Base-by-base conservation (phyloP, 2,888 invertebrate genomes). In the Marronus borbonicus region DNA sequence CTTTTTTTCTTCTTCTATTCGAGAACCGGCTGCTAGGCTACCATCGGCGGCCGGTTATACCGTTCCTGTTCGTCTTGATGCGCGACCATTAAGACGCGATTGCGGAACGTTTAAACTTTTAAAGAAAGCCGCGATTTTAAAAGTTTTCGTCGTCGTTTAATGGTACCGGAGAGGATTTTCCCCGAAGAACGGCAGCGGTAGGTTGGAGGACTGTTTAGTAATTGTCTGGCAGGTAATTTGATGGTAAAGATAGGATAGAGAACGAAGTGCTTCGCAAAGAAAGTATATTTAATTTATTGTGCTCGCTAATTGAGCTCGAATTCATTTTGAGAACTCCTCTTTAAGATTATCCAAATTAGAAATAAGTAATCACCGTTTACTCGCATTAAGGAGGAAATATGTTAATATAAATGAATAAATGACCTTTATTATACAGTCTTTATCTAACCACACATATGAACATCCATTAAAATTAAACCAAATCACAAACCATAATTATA, bases 101-200 rank as follows among this genome's bases (percentile, higher is more conserved):
- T 74, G 72, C 72, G 72, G 70, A 80, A 80, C 82, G 82, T 83
- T 83, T 83, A 82, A 83, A 83, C 81, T 83, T 84, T 84, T 84
- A 83, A 82, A 83, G 83, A 83, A 84, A 83, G 81, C 82, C 83
- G 81, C 83, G 81, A 81, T 81, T 80, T 78, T 76, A 80, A 82
- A 82, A 83, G 82, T 82, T 83, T 81, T 77, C 80, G 76, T 50
- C 50, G 49, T 50, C 28, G 24, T 24, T 52, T 24, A 28, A 12
- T 20, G 50, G 49, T 50, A 49, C 68, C 49, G 68, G 44, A 49
- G 50, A 20, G 28, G 62, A 62, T 31, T 62, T 44, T 44, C 31
- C 17, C 50, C 49, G 68, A 20, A 14, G 50, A 50, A 28, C 14
- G 68, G 24, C 66, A 49, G 17, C 14, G 50, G 7, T 5, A 10